Evolutionary conservation across 1,140 invertebrate species (phyloP), one percentile per base, ranked within the genome.

Genomic region (Cotesia glomerata): DNA sequence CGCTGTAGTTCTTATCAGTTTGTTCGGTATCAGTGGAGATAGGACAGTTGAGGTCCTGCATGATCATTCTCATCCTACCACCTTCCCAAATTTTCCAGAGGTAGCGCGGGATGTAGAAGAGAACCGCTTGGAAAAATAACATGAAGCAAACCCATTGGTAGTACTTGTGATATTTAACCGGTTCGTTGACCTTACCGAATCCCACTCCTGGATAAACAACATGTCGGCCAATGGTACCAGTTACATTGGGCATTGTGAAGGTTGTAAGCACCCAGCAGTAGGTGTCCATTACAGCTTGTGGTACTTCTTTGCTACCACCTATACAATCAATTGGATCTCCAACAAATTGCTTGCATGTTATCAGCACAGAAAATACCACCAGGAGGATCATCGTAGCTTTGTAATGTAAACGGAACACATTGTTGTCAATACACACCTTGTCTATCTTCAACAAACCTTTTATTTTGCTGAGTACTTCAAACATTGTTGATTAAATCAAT

Each of bases 261-360:
- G 90, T 91, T 49, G 88, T 89, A 59, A 90, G 88, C 67, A 92
- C 89, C 90, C 91, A 92, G 81, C 91, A 92, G 78, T 90, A 91
- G 5, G 90, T 89, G 77, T 92, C 52, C 52, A 54, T 54, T 7
- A 54, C 52, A n/a, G 8, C n/a, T 54, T 54, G 52, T 18, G 52
- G 52, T 54, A 54, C 1, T 54, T 18, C 13, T 13, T 54, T n/a
- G 4, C 88, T 45, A 45, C 39, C 88, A 54, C 83, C 81, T 78
- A 92, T 89, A 74, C 92, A 93, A 71, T 91, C 87, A 9, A 93
- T 91, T 0, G 91, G 91, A 78, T 92, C 91, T 0, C 91, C 91
- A 62, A 94, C 92, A 79, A 92, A 93, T 80, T 93, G 91, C 77
- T 92, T 92, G 32, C 89, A 89, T 35, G 91, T 91, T 0, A 93